Percentiles rank a stretch among this genome's conserved stretches.
Evolutionary conservation across 2,113 vertebrate genomes (phyloP).

Genomic region (Notothenia rossii): DNA sequence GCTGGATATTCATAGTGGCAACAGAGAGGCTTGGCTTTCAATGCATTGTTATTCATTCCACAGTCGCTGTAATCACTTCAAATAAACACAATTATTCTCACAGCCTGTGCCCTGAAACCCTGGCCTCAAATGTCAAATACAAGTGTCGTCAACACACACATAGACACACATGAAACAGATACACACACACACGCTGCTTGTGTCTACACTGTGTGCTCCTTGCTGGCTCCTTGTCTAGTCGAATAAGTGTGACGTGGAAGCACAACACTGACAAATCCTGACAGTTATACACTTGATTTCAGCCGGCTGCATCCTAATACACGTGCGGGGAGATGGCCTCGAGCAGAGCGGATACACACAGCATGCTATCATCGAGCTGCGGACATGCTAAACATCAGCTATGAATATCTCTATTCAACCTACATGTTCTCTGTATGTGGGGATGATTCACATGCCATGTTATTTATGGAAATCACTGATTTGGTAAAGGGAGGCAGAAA

Average conservation of each 20-base stretch:
- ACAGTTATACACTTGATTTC: conserved; percentile 79
- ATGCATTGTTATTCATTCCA: conserved; percentile 60
- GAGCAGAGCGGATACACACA: conserved; percentile 37
- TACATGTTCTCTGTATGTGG: conserved; percentile 11
- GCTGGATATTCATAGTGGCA: conserved; percentile 16
- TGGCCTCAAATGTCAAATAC: conserved; percentile 54
- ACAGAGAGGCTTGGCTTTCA: conserved; percentile 7
- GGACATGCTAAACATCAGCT: conserved; percentile 24
- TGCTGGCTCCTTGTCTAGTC: conserved; percentile 70
- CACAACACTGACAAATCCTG: conserved; percentile 71
- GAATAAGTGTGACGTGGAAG: conserved; percentile 59
- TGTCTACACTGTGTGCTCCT: conserved; percentile 53
- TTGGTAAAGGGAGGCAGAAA: conserved; percentile 13
- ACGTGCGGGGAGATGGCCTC: conserved; percentile 54
- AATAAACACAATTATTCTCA: conserved; percentile 69
- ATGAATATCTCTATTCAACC: conserved; percentile 1
- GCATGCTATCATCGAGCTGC: conserved; percentile 36
- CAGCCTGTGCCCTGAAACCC: conserved; percentile 40
- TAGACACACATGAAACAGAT: conserved; percentile 17
- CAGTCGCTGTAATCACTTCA: conserved; percentile 61
- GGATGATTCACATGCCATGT: conserved; percentile 10
- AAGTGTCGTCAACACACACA: conserved; percentile 25
- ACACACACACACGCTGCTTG: conserved; percentile 26
- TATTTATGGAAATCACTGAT: conserved; percentile 23
- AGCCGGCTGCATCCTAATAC: conserved; percentile 67